Conservation (phyloP, 2,113 vertebrate species). For the Sylvilagus bachmani region DNA sequence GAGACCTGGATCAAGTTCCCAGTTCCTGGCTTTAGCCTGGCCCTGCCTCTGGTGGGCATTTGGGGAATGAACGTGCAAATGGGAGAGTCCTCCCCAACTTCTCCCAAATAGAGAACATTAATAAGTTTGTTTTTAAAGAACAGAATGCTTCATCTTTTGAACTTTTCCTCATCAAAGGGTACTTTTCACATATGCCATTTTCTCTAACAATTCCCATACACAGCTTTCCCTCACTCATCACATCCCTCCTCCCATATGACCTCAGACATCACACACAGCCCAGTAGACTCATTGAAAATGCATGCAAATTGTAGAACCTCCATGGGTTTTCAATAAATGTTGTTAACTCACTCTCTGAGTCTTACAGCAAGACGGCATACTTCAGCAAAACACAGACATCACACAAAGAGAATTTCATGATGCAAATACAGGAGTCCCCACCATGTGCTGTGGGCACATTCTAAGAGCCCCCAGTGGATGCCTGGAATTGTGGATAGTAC, state of each 20-base stretch:
- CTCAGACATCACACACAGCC: conserved; percentile 34
- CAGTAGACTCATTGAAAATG: background rate
- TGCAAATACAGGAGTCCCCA: background rate
- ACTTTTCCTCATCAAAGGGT: background rate
- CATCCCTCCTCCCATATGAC: background rate
- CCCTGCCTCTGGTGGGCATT: no score
- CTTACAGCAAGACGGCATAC: background rate
- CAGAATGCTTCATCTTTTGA: background rate
- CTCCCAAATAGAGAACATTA: no score
- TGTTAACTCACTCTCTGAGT: background rate
- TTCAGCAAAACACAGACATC: background rate
- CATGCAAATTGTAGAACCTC: background rate
- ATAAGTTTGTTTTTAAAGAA: background rate
- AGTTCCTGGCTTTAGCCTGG: no score
- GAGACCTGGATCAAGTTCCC: no score
- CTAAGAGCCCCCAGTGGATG: background rate
- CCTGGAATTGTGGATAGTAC: background rate
- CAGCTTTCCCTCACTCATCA: background rate
- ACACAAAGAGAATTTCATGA: background rate
- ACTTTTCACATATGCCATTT: background rate
- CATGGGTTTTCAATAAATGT: background rate
- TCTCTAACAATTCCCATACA: background rate
- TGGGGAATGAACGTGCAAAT: no score
- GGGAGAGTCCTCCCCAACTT: no score
- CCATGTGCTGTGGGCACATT: background rate